Evolutionary conservation across 2,797 vertebrate genomes (phyloP).

Genomic region (Dicrostonyx torquatus): DNA sequence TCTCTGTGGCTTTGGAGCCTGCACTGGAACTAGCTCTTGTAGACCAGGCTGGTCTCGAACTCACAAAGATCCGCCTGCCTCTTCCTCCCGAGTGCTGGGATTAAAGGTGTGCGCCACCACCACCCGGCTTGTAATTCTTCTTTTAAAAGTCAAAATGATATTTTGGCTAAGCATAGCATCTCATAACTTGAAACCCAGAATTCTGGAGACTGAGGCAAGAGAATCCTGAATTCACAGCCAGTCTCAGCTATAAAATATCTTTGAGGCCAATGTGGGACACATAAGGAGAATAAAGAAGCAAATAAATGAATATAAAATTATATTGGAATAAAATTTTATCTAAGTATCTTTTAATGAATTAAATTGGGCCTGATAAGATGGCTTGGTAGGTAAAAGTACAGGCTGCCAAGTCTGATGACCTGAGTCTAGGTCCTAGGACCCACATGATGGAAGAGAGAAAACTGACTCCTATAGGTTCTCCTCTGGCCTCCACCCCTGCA

Average conservation of each 20-base stretch:
- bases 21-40: too few species aligned
- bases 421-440: not conserved
- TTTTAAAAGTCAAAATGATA: conserved; percentile 12
- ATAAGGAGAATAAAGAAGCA: not conserved
- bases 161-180: not conserved
- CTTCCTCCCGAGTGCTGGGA: too few species aligned
- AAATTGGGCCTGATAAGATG: not conserved
- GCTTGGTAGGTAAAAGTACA: not conserved
- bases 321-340: not conserved
- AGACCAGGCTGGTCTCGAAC: too few species aligned
- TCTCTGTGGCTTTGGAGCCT: too few species aligned
- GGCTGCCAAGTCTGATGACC: too few species aligned
- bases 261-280: not conserved
- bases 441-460: not conserved
- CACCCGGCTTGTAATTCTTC: conserved; percentile 50
- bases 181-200: not conserved
- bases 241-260: not conserved
- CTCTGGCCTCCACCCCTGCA: not conserved
- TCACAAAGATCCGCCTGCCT: too few species aligned
- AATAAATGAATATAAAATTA: not conserved
- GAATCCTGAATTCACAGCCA: not conserved
- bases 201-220: not conserved
- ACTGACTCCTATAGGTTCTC: not conserved
- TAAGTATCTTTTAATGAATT: not conserved
- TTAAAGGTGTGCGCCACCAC: too few species aligned